A percentile compares a stretch with the other conserved stretches of the same genome.
Conservation (phyloP, 1,140 invertebrate genomes). For the Oryctes rhinoceros region DNA sequence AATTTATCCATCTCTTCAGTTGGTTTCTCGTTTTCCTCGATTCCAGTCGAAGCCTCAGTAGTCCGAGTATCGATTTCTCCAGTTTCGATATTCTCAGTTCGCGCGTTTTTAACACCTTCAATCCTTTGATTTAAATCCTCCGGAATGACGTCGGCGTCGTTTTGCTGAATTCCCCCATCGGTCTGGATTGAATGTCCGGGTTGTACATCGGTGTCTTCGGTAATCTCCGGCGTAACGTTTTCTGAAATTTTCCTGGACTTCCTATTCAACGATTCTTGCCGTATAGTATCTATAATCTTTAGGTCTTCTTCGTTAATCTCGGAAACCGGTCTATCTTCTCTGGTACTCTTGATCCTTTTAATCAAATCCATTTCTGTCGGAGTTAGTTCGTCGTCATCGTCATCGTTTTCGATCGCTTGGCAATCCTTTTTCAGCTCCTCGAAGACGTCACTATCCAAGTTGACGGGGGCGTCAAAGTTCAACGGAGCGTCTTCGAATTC, state of each 20-base stretch:
- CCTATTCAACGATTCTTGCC: neutral
- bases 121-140: neutral
- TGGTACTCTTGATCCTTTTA: neutral
- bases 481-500: neutral
- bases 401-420: neutral
- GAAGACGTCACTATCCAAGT: neutral
- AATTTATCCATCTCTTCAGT: no score
- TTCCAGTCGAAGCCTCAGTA: no score
- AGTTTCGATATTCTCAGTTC: neutral
- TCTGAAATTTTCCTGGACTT: neutral
- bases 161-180: no score
- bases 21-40: neutral
- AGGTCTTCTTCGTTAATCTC: constrained; percentile 42
- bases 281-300: constrained; percentile 31
- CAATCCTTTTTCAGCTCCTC: neutral
- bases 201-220: no score
- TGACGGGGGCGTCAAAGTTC: neutral
- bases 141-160: neutral
- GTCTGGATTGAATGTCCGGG: no score
- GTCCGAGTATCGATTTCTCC: neutral
- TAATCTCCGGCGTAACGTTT: neutral
- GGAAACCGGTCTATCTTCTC: constrained; percentile 18
- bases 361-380: neutral
- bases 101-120: neutral
- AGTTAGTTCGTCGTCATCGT: neutral